These are phyloP conservation scores for Oikopleura dioica DNA, from an alignment of 23 tunicate species.

Conservation along the genomic window DNA sequence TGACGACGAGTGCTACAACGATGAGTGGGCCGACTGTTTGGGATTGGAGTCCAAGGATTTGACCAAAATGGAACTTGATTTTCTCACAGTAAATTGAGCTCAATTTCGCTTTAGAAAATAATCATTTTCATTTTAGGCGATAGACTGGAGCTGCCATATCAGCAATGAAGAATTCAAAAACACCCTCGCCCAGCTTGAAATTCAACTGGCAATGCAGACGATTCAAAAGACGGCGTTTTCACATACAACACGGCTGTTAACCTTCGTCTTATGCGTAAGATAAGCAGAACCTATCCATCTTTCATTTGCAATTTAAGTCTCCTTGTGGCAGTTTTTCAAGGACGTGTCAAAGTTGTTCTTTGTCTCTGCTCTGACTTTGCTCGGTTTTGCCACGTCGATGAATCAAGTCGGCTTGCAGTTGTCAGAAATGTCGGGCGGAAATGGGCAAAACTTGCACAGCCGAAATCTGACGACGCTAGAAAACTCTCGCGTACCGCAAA, in stretches of 20 bases:
- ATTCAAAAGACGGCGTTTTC: neutral
- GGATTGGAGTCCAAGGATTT: constrained; percentile 24
- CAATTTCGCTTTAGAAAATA: no score
- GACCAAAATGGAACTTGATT: constrained; percentile 45
- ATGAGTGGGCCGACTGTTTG: constrained; percentile 89
- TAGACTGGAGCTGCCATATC: neutral
- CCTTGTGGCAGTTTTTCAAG: neutral
- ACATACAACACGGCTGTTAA: neutral
- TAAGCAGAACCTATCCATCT: neutral
- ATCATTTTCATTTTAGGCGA: no score
- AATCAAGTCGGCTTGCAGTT: neutral
- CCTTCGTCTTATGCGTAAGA: neutral
- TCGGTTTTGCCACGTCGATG: neutral
- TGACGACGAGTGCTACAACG: constrained; percentile 67
- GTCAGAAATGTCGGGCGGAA: no score
- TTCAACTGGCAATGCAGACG: neutral
- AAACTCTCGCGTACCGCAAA: no score
- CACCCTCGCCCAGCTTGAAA: neutral
- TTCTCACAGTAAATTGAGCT: no score
- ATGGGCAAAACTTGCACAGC: no score
- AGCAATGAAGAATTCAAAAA: neutral
- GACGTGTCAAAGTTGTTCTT: neutral
- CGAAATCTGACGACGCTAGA: no score
- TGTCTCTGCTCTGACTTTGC: neutral
- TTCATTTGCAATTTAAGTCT: neutral